Base-by-base conservation (phyloP, 2,797 vertebrate genomes). In the Melanotaenia trifasciata region DNA sequence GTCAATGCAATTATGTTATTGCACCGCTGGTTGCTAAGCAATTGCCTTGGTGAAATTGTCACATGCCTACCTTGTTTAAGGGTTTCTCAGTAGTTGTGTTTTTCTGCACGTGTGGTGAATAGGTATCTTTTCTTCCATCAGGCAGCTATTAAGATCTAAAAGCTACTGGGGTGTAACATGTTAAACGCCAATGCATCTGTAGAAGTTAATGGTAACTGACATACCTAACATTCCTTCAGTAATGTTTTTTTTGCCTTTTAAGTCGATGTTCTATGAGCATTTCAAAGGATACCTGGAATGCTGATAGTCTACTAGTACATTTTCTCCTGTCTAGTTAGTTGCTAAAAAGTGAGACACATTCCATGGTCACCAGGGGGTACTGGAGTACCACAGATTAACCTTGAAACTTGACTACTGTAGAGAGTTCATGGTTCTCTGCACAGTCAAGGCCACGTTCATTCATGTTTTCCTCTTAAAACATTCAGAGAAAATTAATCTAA, bases 361-460 rank as follows among this genome's bases (percentile, higher is more conserved):
- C 1, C 0, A 3, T 45, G 12, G 47, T 11, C 93, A 88, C 67
- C 72, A 89, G 92, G 90, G 90, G 90, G 80, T 88, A 92, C 79
- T 92, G 79, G 69, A 79, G 78, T 13, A 78, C 81, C 74, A 80
- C 9, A 20, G 28, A 80, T 82, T 14, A 0, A n/a, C 4, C 26
- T 4, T 56, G 28, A 81, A 78, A 54, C 18, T 8, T 35, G 36
- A 13, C 38, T 4, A 35, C 33, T 66, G 26, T 20, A 35, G 32
- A 74, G 87, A 84, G 61, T 67, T 74, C 14, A 14, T 16, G 70
- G 58, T 75, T 12, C 87, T 84, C 64, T 89, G 85, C 79, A 89
- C 75, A 90, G 90, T 90, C 86, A 84, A 79, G 81, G 72, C 85
- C 81, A 78, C 38, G 64, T 70, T 76, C 85, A 90, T 89, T 89